Conservation (phyloP, 2,797 vertebrate genomes). For the Sebastes matsubarae region DNA sequence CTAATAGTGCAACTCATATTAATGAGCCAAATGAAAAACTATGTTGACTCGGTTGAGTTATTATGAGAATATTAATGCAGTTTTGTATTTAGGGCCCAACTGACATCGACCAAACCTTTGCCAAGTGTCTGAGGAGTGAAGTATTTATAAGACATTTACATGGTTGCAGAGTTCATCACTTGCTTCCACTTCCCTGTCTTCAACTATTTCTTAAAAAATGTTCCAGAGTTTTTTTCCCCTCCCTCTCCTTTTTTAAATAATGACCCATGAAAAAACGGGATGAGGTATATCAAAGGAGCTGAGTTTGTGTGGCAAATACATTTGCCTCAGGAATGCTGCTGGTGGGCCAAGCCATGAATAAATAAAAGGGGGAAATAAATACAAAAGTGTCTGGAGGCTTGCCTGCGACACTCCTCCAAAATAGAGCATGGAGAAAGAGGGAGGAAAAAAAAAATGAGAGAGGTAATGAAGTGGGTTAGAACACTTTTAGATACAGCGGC, state of each 20-base stretch:
- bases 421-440: conserved; percentile 44
- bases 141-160: conserved; percentile 10
- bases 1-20: neutral
- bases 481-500: conserved; percentile 45
- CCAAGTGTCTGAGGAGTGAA: neutral
- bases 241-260: conserved; percentile 47
- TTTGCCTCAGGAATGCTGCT: conserved; percentile 59
- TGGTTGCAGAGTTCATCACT: conserved; percentile 15
- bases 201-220: conserved; percentile 27
- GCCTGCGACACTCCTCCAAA: conserved; percentile 53
- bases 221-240: conserved; percentile 1
- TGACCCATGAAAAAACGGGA: conserved; percentile 68
- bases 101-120: neutral
- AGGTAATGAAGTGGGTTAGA: conserved; percentile 68
- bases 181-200: conserved; percentile 19
- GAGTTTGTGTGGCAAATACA: conserved; percentile 62
- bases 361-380: conserved; percentile 75
- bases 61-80: neutral
- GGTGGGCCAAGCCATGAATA: conserved; percentile 71
- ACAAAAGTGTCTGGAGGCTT: conserved; percentile 58
- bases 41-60: neutral
- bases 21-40: neutral
- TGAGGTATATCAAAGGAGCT: conserved; percentile 68
- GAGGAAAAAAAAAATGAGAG: conserved; percentile 19
- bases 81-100: neutral